Base-by-base conservation (phyloP, 2,888 invertebrate species). In the Eledona agricola region DNA sequence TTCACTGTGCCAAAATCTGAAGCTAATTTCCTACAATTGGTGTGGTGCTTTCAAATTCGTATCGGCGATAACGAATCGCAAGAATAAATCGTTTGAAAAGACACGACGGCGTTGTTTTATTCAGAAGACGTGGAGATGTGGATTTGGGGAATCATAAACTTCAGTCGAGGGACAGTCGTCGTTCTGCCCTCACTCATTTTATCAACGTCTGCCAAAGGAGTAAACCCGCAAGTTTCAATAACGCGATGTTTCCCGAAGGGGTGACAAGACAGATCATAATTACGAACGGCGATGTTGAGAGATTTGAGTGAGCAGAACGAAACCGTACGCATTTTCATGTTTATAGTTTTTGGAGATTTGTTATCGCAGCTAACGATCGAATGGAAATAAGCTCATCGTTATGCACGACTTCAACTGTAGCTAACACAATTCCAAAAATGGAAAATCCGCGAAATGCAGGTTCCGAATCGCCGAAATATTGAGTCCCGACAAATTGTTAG, bases 131-230 rank as follows among this genome's bases (percentile, higher is more conserved):
- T 60, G 59, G 58, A 47, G 61, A 63, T 67, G 67, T 64, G 67
- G 66, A 67, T 67, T 66, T 66, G 62, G 64, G 64, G 66, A 64
- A 65, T 65, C 64, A 64, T 66, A 66, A 66, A 69, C 62, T 63
- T 53, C 59, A 62, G 62, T 60, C 66, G 28, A 40, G 64, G 67
- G 65, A 65, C 61, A 59, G 57, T 49, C 54, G 55, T 58, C 57
- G 58, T 45, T 58, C 52, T 47, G 49, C 40, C 49, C 58, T 60
- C 62, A 58, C 59, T 63, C 61, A 59, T 64, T 63, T 65, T 65
- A 65, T 64, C 64, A 66, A 63, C 55, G 61, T 56, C 57, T 47
- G 28, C 12, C 54, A 45, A 37, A 55, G 29, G 40, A 52, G 47
- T 51, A 49, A 55, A 55, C 45, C 37, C 47, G 23, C 31, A 29